phyloP scores from a whole-genome alignment of 2,797 vertebrate genomes.

The Mormyrops boulengeri region DNA sequence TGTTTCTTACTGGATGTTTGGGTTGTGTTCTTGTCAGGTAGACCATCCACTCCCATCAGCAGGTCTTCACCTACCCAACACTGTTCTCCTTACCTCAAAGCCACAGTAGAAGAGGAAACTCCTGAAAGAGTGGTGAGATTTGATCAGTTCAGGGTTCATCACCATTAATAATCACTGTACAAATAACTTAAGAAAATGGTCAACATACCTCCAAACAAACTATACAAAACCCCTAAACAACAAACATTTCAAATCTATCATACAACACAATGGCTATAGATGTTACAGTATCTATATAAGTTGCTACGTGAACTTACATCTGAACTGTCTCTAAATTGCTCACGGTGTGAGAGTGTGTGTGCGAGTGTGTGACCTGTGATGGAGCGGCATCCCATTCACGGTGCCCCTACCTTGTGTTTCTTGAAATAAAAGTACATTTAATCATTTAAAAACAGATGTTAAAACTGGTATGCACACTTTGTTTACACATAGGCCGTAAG shows the following conservation, averaged over 20 bases:
- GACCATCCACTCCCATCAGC: conserved; percentile 52
- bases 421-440: background rate
- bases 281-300: background rate
- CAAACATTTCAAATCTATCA: background rate
- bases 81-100: conserved; percentile 50
- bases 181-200: background rate
- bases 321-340: background rate
- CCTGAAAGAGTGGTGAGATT: conserved; percentile 64
- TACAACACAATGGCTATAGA: background rate
- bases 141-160: conserved; percentile 3
- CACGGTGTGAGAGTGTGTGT: background rate
- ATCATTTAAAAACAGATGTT: background rate
- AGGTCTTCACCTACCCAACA: conserved; percentile 51
- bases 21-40: conserved; percentile 53
- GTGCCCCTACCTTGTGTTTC: background rate
- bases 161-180: background rate
- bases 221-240: background rate
- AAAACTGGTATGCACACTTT: background rate
- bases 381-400: background rate
- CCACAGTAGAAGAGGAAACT: conserved; percentile 60
- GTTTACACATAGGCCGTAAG: background rate
- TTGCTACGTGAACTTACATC: background rate
- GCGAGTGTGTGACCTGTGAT: background rate
- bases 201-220: background rate
- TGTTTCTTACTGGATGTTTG: conserved; percentile 26